Conservation (phyloP, 2,113 vertebrate genomes). For the Lophura nycthemera region DNA sequence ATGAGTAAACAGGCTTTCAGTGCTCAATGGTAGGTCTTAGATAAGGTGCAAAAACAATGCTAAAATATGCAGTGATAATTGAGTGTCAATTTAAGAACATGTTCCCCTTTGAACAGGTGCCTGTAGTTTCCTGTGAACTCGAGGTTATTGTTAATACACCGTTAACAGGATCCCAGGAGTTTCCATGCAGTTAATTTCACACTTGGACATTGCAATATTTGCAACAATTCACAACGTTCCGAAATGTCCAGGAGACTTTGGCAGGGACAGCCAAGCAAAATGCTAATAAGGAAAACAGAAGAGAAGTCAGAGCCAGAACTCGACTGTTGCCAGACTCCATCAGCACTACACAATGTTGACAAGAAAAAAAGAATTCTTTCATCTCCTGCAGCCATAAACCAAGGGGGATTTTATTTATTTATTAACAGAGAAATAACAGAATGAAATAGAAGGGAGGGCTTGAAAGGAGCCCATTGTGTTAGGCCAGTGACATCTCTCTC, state of each 20-base stretch:
- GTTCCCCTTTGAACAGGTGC: neutral
- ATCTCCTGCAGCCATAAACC: neutral
- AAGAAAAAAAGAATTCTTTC: neutral
- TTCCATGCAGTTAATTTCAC: neutral
- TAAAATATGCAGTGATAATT: constrained; percentile 47
- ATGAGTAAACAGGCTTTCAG: neutral
- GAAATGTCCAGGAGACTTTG: constrained; percentile 14
- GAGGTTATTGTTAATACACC: neutral
- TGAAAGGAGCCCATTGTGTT: neutral
- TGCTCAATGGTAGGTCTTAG: neutral
- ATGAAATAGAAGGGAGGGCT: neutral
- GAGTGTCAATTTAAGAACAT: neutral
- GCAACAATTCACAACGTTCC: neutral
- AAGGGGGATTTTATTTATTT: constrained; percentile 1
- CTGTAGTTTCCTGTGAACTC: constrained; percentile 13
- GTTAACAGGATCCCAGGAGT: neutral
- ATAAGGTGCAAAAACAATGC: neutral
- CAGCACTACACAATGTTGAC: neutral
- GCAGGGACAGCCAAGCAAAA: constrained; percentile 34
- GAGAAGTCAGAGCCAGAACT: constrained; percentile 3
- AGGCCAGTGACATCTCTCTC: neutral
- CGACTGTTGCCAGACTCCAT: constrained; percentile 6
- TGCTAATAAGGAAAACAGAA: constrained; percentile 19
- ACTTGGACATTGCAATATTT: neutral
- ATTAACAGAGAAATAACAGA: neutral